A percentile compares a stretch with the other conserved stretches of the same genome.
phyloP scores from a whole-genome alignment of 53 echinoderm and acorn worm genomes.

The Hippasteria phrygiana region DNA sequence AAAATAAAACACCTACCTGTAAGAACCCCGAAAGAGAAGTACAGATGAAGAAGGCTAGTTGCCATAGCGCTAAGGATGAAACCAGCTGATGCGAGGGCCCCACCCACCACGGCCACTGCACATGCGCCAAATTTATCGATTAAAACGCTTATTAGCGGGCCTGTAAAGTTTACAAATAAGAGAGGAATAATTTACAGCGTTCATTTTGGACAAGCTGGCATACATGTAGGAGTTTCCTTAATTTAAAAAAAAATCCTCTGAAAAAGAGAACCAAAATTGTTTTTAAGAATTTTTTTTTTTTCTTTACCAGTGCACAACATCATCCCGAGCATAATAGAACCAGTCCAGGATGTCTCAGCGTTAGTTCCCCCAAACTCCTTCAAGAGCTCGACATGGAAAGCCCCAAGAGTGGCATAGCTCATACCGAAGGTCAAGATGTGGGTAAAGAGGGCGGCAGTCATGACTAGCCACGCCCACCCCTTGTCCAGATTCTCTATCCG shows the following conservation, averaged over 20 bases:
- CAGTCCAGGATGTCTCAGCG: slow-evolving; percentile 86
- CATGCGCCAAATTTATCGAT: slow-evolving; percentile 87
- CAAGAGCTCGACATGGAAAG: slow-evolving; percentile 86
- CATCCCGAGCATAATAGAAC: slow-evolving; percentile 87
- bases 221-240: too few species aligned
- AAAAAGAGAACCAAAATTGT: not conserved
- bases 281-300: not conserved
- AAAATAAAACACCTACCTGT: too few species aligned
- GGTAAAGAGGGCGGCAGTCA: slow-evolving; percentile 87
- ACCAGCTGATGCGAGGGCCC: slow-evolving; percentile 78
- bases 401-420: slow-evolving; percentile 87
- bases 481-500: slow-evolving; percentile 71
- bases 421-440: slow-evolving; percentile 91
- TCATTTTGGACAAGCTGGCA: too few species aligned
- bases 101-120: slow-evolving; percentile 79
- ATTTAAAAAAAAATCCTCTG: not conserved
- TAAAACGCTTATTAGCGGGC: slow-evolving; percentile 82
- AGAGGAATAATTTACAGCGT: not conserved
- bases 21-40: slow-evolving; percentile 86
- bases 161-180: slow-evolving; percentile 41
- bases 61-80: slow-evolving; percentile 82
- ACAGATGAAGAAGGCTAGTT: slow-evolving; percentile 73
- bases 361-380: slow-evolving; percentile 76
- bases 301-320: slow-evolving; percentile 88
- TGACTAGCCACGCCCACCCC: slow-evolving; percentile 96